Percentiles rank a stretch among this genome's conserved stretches.
Evolutionary conservation across 92 coral and sea anemone species (phyloP).

Genomic region (Palythoa grandis): DNA sequence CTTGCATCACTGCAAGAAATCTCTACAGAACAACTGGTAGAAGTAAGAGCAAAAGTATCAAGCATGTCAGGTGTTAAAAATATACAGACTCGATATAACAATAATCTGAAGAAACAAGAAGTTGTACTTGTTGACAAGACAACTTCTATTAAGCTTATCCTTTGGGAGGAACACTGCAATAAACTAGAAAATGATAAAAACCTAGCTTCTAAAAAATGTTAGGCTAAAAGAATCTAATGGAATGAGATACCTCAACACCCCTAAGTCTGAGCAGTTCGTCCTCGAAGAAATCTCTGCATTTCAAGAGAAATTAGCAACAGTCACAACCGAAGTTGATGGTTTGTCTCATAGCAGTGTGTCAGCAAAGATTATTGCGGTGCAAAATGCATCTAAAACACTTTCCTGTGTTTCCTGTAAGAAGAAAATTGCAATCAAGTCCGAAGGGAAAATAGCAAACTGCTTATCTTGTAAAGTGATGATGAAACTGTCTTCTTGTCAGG

Average conservation of each 20-base stretch:
- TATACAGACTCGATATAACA: slow-evolving; percentile 45
- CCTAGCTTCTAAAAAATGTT: slow-evolving; percentile 50
- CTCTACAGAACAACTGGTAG: slow-evolving; percentile 52
- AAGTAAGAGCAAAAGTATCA: slow-evolving; percentile 45
- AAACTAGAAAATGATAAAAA: slow-evolving; percentile 50
- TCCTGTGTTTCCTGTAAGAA: slow-evolving; percentile 53
- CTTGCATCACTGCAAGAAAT: slow-evolving; percentile 58
- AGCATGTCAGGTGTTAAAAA: slow-evolving; percentile 42
- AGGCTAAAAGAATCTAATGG: slow-evolving; percentile 53
- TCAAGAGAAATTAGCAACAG: slow-evolving; percentile 47
- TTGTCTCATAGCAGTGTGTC: slow-evolving; percentile 46
- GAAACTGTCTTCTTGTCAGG: slow-evolving; percentile 4
- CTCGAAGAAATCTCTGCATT: slow-evolving; percentile 57
- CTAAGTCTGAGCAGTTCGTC: slow-evolving; percentile 36
- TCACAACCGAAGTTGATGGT: slow-evolving; percentile 47
- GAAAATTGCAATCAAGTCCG: slow-evolving; percentile 55
- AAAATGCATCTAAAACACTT: slow-evolving; percentile 55
- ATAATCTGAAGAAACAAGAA: slow-evolving; percentile 58
- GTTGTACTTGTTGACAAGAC: slow-evolving; percentile 62
- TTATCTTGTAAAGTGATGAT: neutral
- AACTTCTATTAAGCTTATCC: slow-evolving; percentile 56
- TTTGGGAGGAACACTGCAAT: slow-evolving; percentile 61
- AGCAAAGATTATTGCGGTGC: slow-evolving; percentile 55
- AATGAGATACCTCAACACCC: neutral
- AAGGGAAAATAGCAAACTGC: slow-evolving; percentile 21